Conservation (phyloP, 2,888 invertebrate genomes). For the Imbricaverruca yamaguchii region DNA sequence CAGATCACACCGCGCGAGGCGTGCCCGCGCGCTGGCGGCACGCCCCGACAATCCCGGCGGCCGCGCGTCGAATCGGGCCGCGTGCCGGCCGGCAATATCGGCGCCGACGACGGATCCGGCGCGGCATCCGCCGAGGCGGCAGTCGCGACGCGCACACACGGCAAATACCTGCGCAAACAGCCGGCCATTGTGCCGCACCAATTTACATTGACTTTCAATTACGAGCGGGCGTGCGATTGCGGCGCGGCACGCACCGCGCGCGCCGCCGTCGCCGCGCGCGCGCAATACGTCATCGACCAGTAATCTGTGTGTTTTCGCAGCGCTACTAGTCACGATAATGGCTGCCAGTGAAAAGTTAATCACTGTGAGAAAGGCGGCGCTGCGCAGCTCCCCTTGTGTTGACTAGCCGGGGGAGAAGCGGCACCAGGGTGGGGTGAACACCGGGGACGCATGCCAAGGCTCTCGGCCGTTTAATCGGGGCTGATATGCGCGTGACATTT, state of each 20-base stretch:
- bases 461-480: no score
- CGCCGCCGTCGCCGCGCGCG: neutral
- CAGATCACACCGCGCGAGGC: no score
- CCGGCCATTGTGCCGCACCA: constrained; percentile 6
- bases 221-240: neutral
- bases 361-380: constrained; percentile 1
- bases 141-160: neutral
- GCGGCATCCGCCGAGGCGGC: neutral
- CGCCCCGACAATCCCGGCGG: neutral
- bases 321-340: neutral
- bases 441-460: no score
- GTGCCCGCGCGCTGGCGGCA: neutral
- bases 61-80: neutral
- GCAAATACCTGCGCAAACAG: constrained; percentile 11
- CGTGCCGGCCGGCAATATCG: neutral
- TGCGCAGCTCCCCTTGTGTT: neutral
- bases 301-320: constrained; percentile 21
- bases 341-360: constrained; percentile 10
- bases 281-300: neutral
- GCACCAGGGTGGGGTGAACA: no score
- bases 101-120: neutral
- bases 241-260: neutral
- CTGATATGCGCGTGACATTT: no score
- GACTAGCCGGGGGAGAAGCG: no score
- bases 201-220: constrained; percentile 21